A percentile compares a stretch with the other conserved stretches of the same genome.
Evolutionary conservation across 2,888 invertebrate genomes (phyloP).

Genomic region (Lithosia quadra): DNA sequence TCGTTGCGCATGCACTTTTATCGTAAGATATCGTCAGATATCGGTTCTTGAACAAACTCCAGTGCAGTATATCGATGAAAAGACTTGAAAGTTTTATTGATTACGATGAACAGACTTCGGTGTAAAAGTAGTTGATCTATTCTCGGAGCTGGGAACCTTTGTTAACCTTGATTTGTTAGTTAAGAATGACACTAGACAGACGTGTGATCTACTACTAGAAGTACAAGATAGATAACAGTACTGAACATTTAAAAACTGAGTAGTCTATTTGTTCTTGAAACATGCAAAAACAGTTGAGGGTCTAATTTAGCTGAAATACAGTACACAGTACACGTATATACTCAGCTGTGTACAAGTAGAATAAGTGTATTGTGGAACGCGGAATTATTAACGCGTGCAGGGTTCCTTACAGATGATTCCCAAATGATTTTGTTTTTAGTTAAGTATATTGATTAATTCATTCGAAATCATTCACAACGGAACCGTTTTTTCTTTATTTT

Average conservation of each 20-base stretch:
- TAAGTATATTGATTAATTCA: background rate
- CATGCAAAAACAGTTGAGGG: background rate
- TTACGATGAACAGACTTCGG: background rate
- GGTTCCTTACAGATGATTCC: background rate
- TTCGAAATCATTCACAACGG: background rate
- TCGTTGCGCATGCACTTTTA: background rate
- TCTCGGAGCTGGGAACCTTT: conserved; percentile 48
- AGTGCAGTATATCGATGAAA: no score
- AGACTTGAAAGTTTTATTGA: no score
- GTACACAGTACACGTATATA: no score
- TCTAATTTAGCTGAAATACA: background rate
- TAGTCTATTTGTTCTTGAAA: no score
- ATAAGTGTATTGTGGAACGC: no score
- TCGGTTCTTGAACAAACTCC: background rate
- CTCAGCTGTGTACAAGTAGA: no score
- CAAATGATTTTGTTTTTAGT: background rate
- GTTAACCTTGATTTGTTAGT: conserved; percentile 53
- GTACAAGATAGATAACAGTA: background rate
- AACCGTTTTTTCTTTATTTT: background rate
- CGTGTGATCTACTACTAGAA: background rate
- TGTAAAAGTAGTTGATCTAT: conserved; percentile 38
- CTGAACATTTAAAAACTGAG: background rate
- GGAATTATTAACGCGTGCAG: no score
- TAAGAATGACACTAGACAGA: conserved; percentile 46
- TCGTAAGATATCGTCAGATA: no score